Conservation (phyloP, 2,888 invertebrate genomes). For the Anoplius nigerrimus region DNA sequence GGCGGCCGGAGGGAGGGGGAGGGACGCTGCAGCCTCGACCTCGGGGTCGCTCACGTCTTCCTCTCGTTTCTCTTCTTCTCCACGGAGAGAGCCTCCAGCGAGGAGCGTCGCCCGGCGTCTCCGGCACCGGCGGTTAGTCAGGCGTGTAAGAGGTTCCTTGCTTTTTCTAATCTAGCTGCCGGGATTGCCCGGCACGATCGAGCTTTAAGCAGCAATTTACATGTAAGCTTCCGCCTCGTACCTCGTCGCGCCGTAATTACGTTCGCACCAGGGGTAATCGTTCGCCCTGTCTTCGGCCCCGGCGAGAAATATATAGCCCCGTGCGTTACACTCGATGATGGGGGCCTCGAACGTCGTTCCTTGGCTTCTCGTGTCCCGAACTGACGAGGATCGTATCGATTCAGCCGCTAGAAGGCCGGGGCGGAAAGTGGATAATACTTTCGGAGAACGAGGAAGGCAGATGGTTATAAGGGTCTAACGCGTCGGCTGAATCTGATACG, state of each 20-base stretch:
- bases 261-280: conserved; percentile 60
- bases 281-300: conserved; percentile 41
- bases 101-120: conserved; percentile 7
- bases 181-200: conserved; percentile 60
- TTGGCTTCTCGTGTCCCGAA: not conserved
- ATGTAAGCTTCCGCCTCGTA: conserved; percentile 61
- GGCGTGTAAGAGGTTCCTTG: conserved; percentile 50
- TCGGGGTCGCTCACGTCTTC: conserved; percentile 1
- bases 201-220: conserved; percentile 72
- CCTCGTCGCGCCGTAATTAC: conserved; percentile 59
- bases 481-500: too few species aligned
- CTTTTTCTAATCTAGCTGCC: conserved; percentile 63
- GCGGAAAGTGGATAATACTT: too few species aligned
- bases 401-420: not conserved
- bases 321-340: conserved; percentile 29
- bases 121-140: conserved; percentile 40
- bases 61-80: not conserved
- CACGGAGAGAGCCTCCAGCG: too few species aligned
- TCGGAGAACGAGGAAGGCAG: too few species aligned
- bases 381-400: conserved; percentile 30
- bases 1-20: too few species aligned
- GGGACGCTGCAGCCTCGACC: too few species aligned
- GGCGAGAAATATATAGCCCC: conserved; percentile 48
- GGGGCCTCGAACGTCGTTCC: not conserved
- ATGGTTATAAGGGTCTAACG: too few species aligned